Conservation (phyloP, 2,888 invertebrate genomes). For the Myopa testacea region DNA sequence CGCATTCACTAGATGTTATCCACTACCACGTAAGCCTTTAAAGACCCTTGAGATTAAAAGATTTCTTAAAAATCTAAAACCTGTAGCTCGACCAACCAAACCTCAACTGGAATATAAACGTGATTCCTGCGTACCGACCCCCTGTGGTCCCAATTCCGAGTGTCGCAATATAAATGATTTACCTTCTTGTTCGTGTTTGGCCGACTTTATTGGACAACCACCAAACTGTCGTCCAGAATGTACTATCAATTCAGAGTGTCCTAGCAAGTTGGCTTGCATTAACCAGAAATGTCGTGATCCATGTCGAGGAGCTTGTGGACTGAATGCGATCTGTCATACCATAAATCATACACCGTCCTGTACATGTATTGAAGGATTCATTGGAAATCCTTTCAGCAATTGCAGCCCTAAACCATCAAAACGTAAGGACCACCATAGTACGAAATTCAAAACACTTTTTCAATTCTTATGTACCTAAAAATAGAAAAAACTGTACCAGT, state of each 20-base stretch:
- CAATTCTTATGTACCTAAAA: slow-evolving; percentile 36
- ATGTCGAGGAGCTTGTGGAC: slow-evolving; percentile 79
- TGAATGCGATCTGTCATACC: slow-evolving; percentile 74
- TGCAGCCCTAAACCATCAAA: slow-evolving; percentile 65
- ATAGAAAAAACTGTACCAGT: slow-evolving; percentile 55
- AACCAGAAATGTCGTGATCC: slow-evolving; percentile 79
- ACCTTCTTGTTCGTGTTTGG: slow-evolving; percentile 77
- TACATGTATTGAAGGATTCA: slow-evolving; percentile 73
- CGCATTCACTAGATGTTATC: slow-evolving; percentile 76
- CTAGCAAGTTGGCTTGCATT: slow-evolving; percentile 79
- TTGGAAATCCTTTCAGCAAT: slow-evolving; percentile 72
- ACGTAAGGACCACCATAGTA: slow-evolving; percentile 54
- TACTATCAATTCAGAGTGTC: slow-evolving; percentile 79
- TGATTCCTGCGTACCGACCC: slow-evolving; percentile 78
- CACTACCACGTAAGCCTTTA: slow-evolving; percentile 67
- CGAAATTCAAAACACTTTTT: background rate
- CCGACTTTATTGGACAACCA: slow-evolving; percentile 76
- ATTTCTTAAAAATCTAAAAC: background rate
- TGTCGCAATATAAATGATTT: slow-evolving; percentile 73
- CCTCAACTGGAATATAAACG: slow-evolving; percentile 57
- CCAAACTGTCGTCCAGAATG: slow-evolving; percentile 82
- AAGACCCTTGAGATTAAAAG: no score
- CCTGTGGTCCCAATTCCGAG: slow-evolving; percentile 77
- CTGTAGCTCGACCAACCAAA: slow-evolving; percentile 56
- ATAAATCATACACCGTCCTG: slow-evolving; percentile 79